Evolutionary conservation across 2,888 invertebrate species (phyloP), one percentile per base, ranked within the genome.

Genomic region (Drosophila lacicola): DNA sequence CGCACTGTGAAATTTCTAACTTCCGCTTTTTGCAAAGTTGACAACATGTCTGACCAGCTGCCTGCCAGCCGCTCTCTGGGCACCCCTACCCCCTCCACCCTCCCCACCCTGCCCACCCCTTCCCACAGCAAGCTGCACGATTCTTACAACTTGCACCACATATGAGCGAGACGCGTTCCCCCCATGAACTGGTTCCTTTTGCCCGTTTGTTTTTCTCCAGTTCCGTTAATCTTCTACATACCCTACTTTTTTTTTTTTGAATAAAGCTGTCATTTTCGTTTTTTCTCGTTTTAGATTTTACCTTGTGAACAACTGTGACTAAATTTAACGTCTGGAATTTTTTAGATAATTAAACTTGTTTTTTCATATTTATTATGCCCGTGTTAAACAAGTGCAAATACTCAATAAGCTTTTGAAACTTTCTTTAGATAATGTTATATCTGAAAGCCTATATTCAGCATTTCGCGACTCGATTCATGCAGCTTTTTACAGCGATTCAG

Each of bases 21-120:
- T 85, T 85, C 84, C 84, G 84, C 79, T 83, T 87, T 85, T 87
- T 83, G 83, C 73, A 80, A 80, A 88, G 75, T 83, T 88, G 83
- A 86, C 83, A 83, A 80, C 88, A 78, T 88, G 83, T 78, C 83
- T 67, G 64, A 55, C 67, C 79, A 54, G 45, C 65, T 54, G 41
- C 54, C 17, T 9, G 8, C 5, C 17, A 11, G 34, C 19, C 14
- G 21, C 54, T 13, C 13, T 21, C 19, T 21, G 1, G 17, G 17
- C 45, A 3, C 25, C 4, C 14, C 4, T 13, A 4, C 17, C 25
- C 4, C 14, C 4, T 13, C 9, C 17, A 1, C 17, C 41, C 29
- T 39, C 21, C 51, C 11, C 25, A 1, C 39, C 11, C 25, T 14
- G 13, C 39, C 14, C 14, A 1, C 17, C 17, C 17, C 17, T 17